Evolutionary conservation across 2,113 vertebrate species (phyloP).

Genomic region (Datnioides undecimradiatus): DNA sequence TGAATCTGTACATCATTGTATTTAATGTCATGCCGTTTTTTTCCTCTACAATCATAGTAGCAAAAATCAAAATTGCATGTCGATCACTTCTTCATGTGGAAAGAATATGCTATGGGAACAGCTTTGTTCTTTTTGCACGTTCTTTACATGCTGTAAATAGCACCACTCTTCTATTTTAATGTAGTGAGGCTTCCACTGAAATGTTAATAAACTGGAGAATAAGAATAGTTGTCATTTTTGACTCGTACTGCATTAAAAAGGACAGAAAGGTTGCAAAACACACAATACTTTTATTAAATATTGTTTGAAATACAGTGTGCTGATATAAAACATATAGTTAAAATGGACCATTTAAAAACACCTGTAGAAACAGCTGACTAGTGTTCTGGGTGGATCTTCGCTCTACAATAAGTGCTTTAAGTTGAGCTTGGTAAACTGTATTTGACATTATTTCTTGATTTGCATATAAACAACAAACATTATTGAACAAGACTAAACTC

Average conservation of each 20-base stretch:
- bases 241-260: not conserved
- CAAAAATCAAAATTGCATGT: conserved; percentile 39
- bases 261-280: not conserved
- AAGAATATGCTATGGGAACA: conserved; percentile 8
- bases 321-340: conserved; percentile 35
- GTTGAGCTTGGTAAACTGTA: conserved; percentile 18
- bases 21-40: not conserved
- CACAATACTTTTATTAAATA: conserved; percentile 75
- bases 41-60: not conserved
- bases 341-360: conserved; percentile 14
- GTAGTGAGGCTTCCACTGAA: conserved; percentile 38
- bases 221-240: conserved; percentile 22
- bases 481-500: not conserved
- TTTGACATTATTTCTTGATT: not conserved
- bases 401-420: conserved; percentile 57
- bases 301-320: conserved; percentile 54
- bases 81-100: conserved; percentile 8
- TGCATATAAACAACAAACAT: conserved; percentile 45
- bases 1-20: not conserved
- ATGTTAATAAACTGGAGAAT: conserved; percentile 48
- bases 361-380: conserved; percentile 34
- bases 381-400: conserved; percentile 52
- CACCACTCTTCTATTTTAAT: conserved; percentile 47
- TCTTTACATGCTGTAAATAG: conserved; percentile 36
- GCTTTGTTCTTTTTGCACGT: conserved; percentile 46